A percentile compares a stretch with the other conserved stretches of the same genome.
These are phyloP conservation scores for Masnerella sp. DNA, from an alignment of 2,888 invertebrate genomes.

Conservation along the genomic window DNA sequence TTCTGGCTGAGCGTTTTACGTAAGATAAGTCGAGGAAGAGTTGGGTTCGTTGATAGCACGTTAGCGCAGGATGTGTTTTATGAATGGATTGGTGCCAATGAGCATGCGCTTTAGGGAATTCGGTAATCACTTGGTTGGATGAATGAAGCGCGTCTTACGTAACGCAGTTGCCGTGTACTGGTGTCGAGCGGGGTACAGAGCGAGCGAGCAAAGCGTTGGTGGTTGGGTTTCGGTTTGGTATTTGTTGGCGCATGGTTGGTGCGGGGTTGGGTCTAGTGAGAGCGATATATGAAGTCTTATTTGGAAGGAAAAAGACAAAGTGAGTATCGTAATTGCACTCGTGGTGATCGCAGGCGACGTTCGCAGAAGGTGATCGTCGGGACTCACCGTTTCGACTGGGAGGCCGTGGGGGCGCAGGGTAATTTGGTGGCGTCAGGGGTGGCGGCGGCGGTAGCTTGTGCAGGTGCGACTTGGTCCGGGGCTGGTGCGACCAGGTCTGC, in stretches of 20 bases:
- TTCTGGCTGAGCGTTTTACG: constrained; percentile 15
- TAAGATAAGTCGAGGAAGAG: constrained; percentile 33
- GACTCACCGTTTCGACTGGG: constrained; percentile 77
- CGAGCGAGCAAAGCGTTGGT: too few species aligned
- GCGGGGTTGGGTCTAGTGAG: too few species aligned
- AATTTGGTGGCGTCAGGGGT: constrained; percentile 75
- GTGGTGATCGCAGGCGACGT: too few species aligned
- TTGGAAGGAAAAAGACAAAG: too few species aligned
- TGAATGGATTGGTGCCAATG: constrained; percentile 52
- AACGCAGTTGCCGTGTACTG: constrained; percentile 23
- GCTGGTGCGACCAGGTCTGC: constrained; percentile 52
- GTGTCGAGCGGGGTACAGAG: constrained; percentile 5
- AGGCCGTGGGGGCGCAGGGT: constrained; percentile 77
- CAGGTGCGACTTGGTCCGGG: constrained; percentile 58
- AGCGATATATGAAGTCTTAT: too few species aligned
- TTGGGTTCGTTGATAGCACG: constrained; percentile 33
- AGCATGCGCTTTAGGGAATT: constrained; percentile 51
- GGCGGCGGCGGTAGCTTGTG: constrained; percentile 50
- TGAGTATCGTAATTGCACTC: too few species aligned
- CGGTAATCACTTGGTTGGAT: constrained; percentile 42
- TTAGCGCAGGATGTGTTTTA: constrained; percentile 36
- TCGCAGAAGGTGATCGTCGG: too few species aligned
- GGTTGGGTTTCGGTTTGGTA: background rate
- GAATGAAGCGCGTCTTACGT: constrained; percentile 46
- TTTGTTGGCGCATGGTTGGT: too few species aligned